Evolutionary conservation across 1,140 invertebrate species (phyloP), one percentile per base, ranked within the genome.

Genomic region (Drosophila lacteicornis): DNA sequence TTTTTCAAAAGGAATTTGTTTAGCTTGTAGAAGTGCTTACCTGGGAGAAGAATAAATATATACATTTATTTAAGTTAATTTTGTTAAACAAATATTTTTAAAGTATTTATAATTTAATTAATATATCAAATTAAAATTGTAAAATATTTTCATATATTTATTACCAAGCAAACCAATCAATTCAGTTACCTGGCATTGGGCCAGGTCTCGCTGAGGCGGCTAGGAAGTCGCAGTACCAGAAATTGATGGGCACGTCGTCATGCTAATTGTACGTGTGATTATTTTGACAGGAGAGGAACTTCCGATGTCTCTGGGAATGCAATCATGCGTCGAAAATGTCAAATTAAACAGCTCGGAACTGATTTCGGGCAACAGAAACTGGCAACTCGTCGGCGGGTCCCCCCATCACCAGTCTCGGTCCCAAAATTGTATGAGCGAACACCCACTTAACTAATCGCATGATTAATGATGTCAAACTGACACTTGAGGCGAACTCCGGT

Each of bases 391-490:
- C 17, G 36, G 17, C 11, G 75, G 61, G 4, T 50, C 42, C 38
- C 33, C 27, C 6, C 27, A 30, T 6, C 27, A 6, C 27, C 27
- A 8, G 45, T 36, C 33, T 9, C 33, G 1, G 33, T 33, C 33
- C 56, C 56, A 68, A 46, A 73, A 25, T 63, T 25, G 67, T 70
- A 65, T 66, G 61, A 84, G 51, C 69, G 63, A 88, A 90, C 91
- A 82, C 91, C 91, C 91, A 92, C 83, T 92, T 92, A 91, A 91
- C 91, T 92, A 92, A 92, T 92, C 91, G 79, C 91, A 92, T 92
- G 91, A 92, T 92, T 92, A 92, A 92, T 92, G 91, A 91, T 88
- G 91, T 83, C 75, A 81, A 91, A 83, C 83, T 84, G 80, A 81
- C 80, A 85, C 73, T 86, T 81, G 71, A 84, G 80, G 84, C 68